Conservation (phyloP, 2,797 vertebrate species). For the Erethizon dorsatum region DNA sequence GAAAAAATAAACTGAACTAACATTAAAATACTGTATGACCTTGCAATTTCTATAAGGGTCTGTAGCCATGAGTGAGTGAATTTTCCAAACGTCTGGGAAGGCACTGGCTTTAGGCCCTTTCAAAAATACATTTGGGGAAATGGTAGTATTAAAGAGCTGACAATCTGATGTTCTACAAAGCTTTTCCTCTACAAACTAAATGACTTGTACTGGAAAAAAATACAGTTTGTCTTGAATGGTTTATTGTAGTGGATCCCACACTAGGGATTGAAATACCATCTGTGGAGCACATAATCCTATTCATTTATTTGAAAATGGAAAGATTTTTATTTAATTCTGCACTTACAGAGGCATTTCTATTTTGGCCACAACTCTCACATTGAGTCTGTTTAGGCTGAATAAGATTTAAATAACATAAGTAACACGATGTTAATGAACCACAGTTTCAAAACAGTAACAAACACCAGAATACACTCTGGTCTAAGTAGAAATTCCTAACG, state of each 20-base stretch:
- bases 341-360: slow-evolving; percentile 76
- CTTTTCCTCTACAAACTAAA: slow-evolving; percentile 62
- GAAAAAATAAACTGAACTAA: neutral
- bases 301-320: slow-evolving; percentile 78
- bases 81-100: slow-evolving; percentile 38
- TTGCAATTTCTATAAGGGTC: neutral
- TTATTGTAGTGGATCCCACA: slow-evolving; percentile 69
- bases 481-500: slow-evolving; percentile 49
- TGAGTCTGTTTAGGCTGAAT: slow-evolving; percentile 69
- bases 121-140: slow-evolving; percentile 57
- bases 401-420: slow-evolving; percentile 70
- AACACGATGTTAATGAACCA: slow-evolving; percentile 68
- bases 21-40: slow-evolving; percentile 3
- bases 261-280: slow-evolving; percentile 73
- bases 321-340: slow-evolving; percentile 76
- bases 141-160: slow-evolving; percentile 47
- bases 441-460: slow-evolving; percentile 61
- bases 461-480: slow-evolving; percentile 27
- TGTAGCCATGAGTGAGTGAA: neutral
- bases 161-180: slow-evolving; percentile 5
- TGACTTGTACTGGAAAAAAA: neutral
- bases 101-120: neutral
- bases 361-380: slow-evolving; percentile 67
- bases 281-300: slow-evolving; percentile 80
- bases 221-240: slow-evolving; percentile 25